Base-by-base conservation (phyloP, 2,888 invertebrate genomes). In the Leucania comma region DNA sequence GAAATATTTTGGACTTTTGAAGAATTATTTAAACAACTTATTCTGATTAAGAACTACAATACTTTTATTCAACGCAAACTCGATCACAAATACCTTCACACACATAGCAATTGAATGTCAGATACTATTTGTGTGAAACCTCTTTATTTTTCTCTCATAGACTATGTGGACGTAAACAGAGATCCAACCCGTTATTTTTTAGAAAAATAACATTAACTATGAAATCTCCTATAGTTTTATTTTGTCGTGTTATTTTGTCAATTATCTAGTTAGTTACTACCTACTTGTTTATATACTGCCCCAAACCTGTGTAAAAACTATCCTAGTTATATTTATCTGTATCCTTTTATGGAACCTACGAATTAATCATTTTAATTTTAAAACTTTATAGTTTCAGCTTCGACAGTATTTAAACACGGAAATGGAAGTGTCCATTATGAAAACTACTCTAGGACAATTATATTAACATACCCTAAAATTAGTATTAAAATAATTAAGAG, bases 111-210 rank as follows among this genome's bases (percentile, higher is more conserved):
- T 63, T 10, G 24, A 38, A 48, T 38, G 22, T 17, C 48, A 42
- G 24, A 38, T 22, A 42, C 35, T 14, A n/a, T 38, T 53, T 58
- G 65, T 73, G 65, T 70, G 60, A 67, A 80, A 78, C 60, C 32
- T 35, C n/a, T 50, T 70, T 46, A 0, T 29, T 46, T 0, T 29
- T 62, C 35, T 57, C 22, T 53, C 51, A 56, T 69, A 86, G 58
- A 78, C 81, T 77, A 85, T 51, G 80, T 86, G 92, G 91, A 92
- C 91, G 91, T 86, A 84, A 90, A 60, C 66, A 86, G 90, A 90
- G 89, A 91, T 91, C 90, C 83, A 86, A 84, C 84, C 67, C 24
- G 66, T 81, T 83, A 70, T 68, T 70, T 75, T 87, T 87, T 88
- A 76, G 78, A 90, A 90, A 91, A 90, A 89, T 90, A 88, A 87